phyloP scores from a whole-genome alignment of 2,113 vertebrate genomes.

The Hipposideros armiger region DNA sequence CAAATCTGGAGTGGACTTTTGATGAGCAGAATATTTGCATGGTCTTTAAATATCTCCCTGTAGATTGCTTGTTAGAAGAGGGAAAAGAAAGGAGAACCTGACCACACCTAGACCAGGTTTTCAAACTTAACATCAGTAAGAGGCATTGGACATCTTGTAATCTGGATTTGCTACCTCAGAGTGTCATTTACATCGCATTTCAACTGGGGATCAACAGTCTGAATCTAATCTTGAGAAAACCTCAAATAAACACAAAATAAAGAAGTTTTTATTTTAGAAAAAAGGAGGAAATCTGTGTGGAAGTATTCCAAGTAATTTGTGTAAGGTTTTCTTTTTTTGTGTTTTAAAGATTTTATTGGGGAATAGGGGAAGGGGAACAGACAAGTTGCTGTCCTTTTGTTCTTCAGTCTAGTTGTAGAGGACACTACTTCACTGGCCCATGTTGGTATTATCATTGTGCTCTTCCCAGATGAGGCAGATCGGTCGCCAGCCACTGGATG shows the following conservation, averaged over 20 bases:
- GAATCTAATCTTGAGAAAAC: not conserved
- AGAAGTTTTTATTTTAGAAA: not conserved
- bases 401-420: too few relatives aligned
- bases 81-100: not conserved
- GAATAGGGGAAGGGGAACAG: too few relatives aligned
- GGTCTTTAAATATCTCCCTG: not conserved
- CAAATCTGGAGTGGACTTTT: not conserved
- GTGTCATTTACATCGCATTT: not conserved
- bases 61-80: not conserved
- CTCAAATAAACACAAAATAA: not conserved
- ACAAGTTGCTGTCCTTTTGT: too few relatives aligned
- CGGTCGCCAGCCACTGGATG: too few relatives aligned
- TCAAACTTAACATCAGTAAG: not conserved
- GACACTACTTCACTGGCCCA: too few relatives aligned
- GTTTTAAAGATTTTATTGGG: too few relatives aligned
- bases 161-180: not conserved
- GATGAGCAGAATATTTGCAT: not conserved
- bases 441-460: too few relatives aligned
- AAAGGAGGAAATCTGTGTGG: not conserved
- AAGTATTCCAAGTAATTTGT: conserved; percentile 1
- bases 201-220: not conserved
- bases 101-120: not conserved
- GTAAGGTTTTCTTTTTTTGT: not conserved
- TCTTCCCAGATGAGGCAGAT: too few relatives aligned
- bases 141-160: not conserved